These are phyloP conservation scores for Erythrolamprus reginae DNA, from an alignment of 2,113 vertebrate genomes.

Conservation along the genomic window DNA sequence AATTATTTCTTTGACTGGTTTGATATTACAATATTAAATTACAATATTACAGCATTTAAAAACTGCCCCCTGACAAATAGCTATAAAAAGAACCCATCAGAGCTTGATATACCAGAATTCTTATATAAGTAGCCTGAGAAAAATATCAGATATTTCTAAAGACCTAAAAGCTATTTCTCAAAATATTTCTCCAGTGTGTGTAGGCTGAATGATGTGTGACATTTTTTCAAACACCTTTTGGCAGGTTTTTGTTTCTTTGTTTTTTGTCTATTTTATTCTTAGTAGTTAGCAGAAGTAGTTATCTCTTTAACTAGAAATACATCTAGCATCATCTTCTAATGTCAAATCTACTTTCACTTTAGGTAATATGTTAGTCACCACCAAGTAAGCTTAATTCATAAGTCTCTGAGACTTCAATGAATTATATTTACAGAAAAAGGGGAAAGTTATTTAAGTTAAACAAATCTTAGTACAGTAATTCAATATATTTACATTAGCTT, in stretches of 20 bases:
- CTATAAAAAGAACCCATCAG: neutral
- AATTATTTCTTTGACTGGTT: neutral
- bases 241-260: neutral
- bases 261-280: neutral
- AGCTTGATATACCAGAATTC: neutral
- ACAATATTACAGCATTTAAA: neutral
- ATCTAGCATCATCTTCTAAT: neutral
- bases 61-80: neutral
- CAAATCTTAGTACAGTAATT: neutral
- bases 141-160: neutral
- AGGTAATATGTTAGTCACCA: neutral
- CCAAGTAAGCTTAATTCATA: neutral
- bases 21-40: neutral
- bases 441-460: neutral
- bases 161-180: neutral
- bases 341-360: neutral
- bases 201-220: neutral
- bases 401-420: neutral
- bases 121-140: neutral
- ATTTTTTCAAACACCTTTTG: neutral
- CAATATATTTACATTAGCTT: neutral
- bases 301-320: neutral
- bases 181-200: neutral
- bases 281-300: neutral
- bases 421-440: neutral